Evolutionary conservation across 2,113 vertebrate species (phyloP), one percentile per base, ranked within the genome.

Genomic region (Cyanoramphus novaezelandiae): DNA sequence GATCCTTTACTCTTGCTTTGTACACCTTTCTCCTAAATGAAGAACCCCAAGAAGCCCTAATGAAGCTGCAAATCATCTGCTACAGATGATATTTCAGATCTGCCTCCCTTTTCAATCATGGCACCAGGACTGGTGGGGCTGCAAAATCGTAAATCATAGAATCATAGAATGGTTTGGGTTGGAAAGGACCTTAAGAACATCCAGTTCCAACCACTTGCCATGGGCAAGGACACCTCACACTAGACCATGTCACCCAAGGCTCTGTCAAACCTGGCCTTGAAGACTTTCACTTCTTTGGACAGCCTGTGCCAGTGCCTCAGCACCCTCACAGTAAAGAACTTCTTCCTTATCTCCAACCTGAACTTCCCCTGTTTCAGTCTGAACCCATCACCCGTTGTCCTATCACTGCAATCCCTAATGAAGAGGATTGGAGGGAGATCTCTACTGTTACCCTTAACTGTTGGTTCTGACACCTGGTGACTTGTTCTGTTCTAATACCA

Each of bases 281-380:
- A 23, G 20, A 59, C 13, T 59, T 13, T 13, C 20, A n/a, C 19
- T n/a, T 59, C 21, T 59, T 24, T 35, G 33, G 13, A 3, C 33
- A 59, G 3, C 9, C 57, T 24, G 13, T 15, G 3, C 13, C 21
- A 24, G 21, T 10, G 9, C 33, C 57, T 35, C 57, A 59, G 0
- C 57, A 35, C 4, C 3, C 33, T 35, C 57, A 35, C 21, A 10
- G 2, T 59, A 24, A 35, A 59, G 57, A 35, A 16, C 33, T 59
- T 24, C 14, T 16, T 35, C 57, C 57, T 35, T 59, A 16, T 35
- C 15, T 24, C 57, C 10, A 24, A 59, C 33, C 21, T 59, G 57
- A 35, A 59, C 57, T 14, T 35, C 13, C 13, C 9, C 9, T 9
- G 13, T 59, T 35, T 59, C 33, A 35, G 33, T 59, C 7, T 59